phyloP scores from a whole-genome alignment of 2,888 invertebrate species.

The Volucella inflata region DNA sequence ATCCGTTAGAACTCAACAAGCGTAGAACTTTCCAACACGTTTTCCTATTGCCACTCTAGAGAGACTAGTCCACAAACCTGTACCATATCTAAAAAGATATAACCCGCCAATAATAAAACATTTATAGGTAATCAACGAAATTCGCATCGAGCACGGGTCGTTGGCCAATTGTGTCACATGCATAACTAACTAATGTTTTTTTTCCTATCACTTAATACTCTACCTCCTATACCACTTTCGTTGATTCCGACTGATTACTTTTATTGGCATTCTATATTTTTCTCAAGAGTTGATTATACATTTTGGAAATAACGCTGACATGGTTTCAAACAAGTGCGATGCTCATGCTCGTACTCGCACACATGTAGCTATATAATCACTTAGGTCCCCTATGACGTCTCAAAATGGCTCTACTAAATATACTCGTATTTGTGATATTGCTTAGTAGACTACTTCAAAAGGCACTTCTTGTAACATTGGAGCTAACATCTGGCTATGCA shows the following conservation, averaged over 20 bases:
- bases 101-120: too few species aligned
- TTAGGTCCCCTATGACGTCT: slow-evolving; percentile 12
- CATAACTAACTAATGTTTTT: too few species aligned
- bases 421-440: slow-evolving; percentile 13
- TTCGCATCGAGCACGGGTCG: too few species aligned
- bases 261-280: slow-evolving; percentile 23
- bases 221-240: neutral
- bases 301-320: slow-evolving; percentile 13
- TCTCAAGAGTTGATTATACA: slow-evolving; percentile 38
- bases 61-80: too few species aligned
- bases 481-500: slow-evolving; percentile 39
- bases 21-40: too few species aligned
- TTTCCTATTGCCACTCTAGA: too few species aligned
- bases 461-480: slow-evolving; percentile 24
- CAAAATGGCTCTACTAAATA: neutral
- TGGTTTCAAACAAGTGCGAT: slow-evolving; percentile 43
- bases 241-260: slow-evolving; percentile 5
- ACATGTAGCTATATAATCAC: slow-evolving; percentile 6
- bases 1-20: too few species aligned
- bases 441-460: slow-evolving; percentile 37
- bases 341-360: too few species aligned
- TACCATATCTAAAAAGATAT: too few species aligned
- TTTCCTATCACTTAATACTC: too few species aligned
- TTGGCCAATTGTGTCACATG: too few species aligned
- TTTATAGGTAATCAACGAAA: too few species aligned